Percentiles rank a stretch among this genome's conserved stretches.
phyloP scores from a whole-genome alignment of 2,797 vertebrate species.

The Megaceryle alcyon region DNA sequence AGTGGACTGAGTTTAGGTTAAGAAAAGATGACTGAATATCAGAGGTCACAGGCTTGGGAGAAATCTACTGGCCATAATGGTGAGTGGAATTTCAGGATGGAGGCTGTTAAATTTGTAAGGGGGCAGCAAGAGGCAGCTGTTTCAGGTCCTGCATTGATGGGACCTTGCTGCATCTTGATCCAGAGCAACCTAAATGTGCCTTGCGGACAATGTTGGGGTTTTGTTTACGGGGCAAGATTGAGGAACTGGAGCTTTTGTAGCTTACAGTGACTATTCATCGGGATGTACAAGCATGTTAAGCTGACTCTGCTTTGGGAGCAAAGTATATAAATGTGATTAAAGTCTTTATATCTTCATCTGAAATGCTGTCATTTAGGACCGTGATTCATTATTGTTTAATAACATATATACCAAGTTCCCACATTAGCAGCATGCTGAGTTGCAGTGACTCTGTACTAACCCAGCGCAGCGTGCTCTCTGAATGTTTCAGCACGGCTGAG shows the following conservation, averaged over 20 bases:
- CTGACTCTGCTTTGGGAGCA: not conserved
- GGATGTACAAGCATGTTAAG: not conserved
- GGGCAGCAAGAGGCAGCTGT: not conserved
- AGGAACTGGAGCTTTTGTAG: not conserved
- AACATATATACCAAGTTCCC: not conserved
- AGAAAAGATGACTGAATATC: not conserved
- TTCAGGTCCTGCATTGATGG: not conserved
- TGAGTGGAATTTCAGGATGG: not conserved
- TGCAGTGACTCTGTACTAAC: not conserved
- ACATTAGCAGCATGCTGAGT: not conserved
- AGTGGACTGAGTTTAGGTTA: not conserved
- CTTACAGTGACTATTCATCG: not conserved
- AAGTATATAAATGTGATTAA: not conserved
- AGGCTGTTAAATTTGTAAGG: not conserved
- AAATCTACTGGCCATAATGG: not conserved
- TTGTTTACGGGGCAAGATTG: not conserved
- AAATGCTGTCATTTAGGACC: not conserved
- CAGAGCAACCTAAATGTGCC: not conserved
- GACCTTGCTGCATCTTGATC: not conserved
- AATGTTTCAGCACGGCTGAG: not conserved
- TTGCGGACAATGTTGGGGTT: not conserved
- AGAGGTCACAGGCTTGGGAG: not conserved
- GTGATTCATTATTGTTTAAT: not conserved
- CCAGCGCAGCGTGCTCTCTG: accelerated
- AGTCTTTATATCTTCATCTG: not conserved